Conservation (phyloP, 2,797 vertebrate genomes). For the Rhyacichthys aspro region DNA sequence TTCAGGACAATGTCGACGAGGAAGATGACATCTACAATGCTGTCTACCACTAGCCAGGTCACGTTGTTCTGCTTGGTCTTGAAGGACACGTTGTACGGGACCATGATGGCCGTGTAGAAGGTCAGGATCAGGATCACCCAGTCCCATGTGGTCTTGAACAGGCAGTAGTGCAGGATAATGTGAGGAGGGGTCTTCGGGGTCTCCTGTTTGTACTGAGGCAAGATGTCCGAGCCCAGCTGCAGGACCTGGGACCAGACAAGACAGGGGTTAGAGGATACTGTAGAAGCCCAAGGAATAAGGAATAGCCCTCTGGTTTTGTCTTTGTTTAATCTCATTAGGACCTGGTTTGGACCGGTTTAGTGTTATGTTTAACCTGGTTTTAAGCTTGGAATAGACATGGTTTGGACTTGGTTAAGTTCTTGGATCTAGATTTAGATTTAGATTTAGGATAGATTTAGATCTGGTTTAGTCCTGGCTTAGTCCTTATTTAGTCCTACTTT, state of each 20-base stretch:
- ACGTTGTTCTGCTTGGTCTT: conserved; percentile 94
- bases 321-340: no score
- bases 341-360: no score
- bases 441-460: no score
- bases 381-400: no score
- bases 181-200: conserved; percentile 91
- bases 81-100: conserved; percentile 93
- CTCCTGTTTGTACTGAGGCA: conserved; percentile 93
- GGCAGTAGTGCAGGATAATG: conserved; percentile 92
- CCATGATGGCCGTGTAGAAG: conserved; percentile 92
- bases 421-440: no score
- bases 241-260: conserved; percentile 78
- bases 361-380: no score
- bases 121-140: conserved; percentile 94
- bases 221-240: conserved; percentile 90
- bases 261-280: no score
- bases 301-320: no score
- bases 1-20: conserved; percentile 92
- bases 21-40: conserved; percentile 92
- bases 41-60: conserved; percentile 91
- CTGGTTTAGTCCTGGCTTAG: no score
- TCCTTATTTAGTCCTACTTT: no score
- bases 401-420: no score
- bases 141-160: conserved; percentile 94
- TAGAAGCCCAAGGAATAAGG: no score